Evolutionary conservation across 2,888 invertebrate species (phyloP).

Genomic region (Pycnomerus fuliginosus): DNA sequence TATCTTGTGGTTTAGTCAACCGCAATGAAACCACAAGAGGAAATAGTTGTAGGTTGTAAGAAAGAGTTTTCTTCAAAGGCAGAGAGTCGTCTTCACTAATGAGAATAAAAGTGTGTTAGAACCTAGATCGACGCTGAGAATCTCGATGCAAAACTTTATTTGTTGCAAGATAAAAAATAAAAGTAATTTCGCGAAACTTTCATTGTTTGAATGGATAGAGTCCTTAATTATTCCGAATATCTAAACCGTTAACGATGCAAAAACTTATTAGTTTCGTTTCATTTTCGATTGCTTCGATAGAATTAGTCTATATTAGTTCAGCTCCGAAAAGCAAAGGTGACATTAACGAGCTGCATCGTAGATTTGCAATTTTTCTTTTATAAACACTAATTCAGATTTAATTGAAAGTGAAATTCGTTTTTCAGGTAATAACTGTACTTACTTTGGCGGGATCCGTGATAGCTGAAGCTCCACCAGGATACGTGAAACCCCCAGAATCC

Average conservation of each 20-base stretch:
- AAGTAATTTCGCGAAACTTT: conserved; percentile 14
- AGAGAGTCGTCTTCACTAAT: too few relatives aligned
- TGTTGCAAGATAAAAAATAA: conserved; percentile 5
- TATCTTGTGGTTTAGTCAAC: too few relatives aligned
- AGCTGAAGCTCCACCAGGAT: conserved; percentile 49
- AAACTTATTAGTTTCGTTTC: too few relatives aligned
- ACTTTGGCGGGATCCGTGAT: conserved; percentile 20
- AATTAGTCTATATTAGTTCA: too few relatives aligned
- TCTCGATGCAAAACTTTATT: conserved; percentile 1
- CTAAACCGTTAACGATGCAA: too few relatives aligned
- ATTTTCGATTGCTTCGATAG: too few relatives aligned
- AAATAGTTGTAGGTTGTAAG: too few relatives aligned
- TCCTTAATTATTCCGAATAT: too few relatives aligned
- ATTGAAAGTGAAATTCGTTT: conserved; percentile 1
- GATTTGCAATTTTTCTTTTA: too few relatives aligned
- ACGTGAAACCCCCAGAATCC: conserved; percentile 46
- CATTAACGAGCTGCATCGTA: conserved; percentile 7
- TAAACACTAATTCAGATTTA: too few relatives aligned
- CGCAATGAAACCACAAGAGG: too few relatives aligned
- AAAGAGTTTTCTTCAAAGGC: too few relatives aligned
- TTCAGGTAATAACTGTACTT: not conserved
- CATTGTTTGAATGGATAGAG: conserved; percentile 6
- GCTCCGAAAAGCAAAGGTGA: conserved; percentile 22
- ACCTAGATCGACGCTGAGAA: conserved; percentile 2
- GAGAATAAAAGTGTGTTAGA: conserved; percentile 11